Evolutionary conservation across 2,113 vertebrate genomes (phyloP).

Genomic region (Neogale vison): DNA sequence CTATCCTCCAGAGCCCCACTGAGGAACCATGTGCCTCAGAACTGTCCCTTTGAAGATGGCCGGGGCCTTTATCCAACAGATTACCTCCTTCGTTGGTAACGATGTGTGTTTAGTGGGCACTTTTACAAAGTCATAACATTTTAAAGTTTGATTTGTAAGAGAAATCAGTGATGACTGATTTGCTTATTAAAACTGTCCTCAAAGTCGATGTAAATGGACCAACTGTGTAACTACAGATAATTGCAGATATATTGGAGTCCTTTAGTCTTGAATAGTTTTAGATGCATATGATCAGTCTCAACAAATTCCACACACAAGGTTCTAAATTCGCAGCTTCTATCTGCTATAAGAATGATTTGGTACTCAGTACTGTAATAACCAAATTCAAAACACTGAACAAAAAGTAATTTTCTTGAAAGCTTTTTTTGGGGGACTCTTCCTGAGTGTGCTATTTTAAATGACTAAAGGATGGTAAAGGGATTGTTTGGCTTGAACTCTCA

Average conservation of each 20-base stretch:
- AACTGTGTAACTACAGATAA: conserved; percentile 18
- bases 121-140: not conserved
- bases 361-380: not conserved
- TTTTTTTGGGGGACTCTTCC: not conserved
- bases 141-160: not conserved
- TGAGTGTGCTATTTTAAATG: not conserved
- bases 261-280: not conserved
- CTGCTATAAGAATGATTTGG: not conserved
- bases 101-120: not conserved
- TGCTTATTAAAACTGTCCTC: not conserved
- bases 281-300: not conserved
- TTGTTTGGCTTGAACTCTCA: not conserved
- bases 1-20: not conserved
- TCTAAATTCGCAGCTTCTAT: not conserved
- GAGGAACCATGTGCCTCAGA: not conserved
- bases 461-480: not conserved
- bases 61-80: not conserved
- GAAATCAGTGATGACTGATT: not conserved
- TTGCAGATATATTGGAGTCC: not conserved
- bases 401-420: not conserved
- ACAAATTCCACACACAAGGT: not conserved
- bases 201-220: not conserved
- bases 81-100: not conserved
- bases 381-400: not conserved
- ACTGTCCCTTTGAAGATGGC: not conserved